These are phyloP conservation scores for Zonotrichia leucophrys DNA, from an alignment of 2,113 vertebrate species.

Conservation along the genomic window DNA sequence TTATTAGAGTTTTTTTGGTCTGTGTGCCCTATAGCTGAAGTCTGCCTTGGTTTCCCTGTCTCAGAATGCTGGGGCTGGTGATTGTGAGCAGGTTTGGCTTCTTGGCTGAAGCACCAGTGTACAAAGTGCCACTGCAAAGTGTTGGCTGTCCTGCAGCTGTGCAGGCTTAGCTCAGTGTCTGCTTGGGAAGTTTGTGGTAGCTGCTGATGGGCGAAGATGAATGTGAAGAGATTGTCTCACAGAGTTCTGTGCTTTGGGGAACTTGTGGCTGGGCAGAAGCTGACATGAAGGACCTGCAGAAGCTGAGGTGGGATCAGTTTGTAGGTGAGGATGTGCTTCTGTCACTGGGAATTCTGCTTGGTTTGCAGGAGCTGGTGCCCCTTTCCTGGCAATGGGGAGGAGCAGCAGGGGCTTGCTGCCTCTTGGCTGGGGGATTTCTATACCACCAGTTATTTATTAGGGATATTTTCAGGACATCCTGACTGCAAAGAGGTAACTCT, in stretches of 20 bases:
- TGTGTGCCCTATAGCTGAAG: fast-evolving
- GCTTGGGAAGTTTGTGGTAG: not conserved
- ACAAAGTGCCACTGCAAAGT: not conserved
- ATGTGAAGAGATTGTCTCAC: fast-evolving
- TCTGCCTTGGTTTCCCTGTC: not conserved
- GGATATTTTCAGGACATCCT: not conserved
- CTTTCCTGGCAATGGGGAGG: not conserved
- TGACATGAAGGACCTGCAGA: not conserved
- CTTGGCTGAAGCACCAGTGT: not conserved
- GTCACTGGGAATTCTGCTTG: not conserved
- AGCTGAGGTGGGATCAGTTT: not conserved
- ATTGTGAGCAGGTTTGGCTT: not conserved
- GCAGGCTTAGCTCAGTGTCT: not conserved
- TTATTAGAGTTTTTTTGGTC: not conserved
- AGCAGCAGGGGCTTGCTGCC: not conserved
- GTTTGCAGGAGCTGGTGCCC: not conserved
- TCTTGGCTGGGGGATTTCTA: not conserved
- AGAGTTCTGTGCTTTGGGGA: not conserved
- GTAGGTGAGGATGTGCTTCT: not conserved
- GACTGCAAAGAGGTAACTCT: not conserved
- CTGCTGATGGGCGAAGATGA: not conserved
- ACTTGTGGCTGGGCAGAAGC: not conserved
- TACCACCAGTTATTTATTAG: not conserved
- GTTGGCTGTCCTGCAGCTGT: not conserved
- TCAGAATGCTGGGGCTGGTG: fast-evolving